These are phyloP conservation scores for Muntiacus reevesi DNA, from an alignment of 2,113 vertebrate species.

Conservation along the genomic window DNA sequence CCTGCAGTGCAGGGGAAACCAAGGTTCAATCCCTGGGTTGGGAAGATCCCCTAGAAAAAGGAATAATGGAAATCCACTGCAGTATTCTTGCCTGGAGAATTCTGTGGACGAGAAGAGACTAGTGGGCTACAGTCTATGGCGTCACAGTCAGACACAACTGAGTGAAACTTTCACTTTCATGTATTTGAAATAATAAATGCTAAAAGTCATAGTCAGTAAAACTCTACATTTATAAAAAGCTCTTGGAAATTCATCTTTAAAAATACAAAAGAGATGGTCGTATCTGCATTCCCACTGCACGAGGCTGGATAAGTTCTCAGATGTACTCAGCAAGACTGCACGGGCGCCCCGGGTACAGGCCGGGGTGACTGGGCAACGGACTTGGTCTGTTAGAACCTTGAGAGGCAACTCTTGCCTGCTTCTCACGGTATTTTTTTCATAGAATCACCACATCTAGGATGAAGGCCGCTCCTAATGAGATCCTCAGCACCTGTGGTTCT, in stretches of 20 bases:
- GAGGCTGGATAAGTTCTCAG: neutral
- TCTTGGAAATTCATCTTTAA: neutral
- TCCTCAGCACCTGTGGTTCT: neutral
- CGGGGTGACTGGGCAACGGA: neutral
- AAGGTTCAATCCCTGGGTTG: neutral
- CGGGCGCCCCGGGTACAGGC: neutral
- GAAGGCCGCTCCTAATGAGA: neutral
- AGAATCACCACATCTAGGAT: neutral
- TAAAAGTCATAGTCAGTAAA: neutral
- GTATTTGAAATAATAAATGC: neutral
- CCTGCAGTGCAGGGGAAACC: neutral
- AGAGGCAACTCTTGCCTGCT: neutral
- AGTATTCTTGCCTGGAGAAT: neutral
- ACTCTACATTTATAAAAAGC: neutral
- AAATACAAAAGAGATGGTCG: neutral
- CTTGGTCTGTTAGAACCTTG: neutral
- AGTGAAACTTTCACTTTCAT: neutral
- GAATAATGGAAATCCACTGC: neutral
- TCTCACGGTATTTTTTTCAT: neutral
- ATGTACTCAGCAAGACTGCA: neutral
- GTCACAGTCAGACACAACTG: neutral
- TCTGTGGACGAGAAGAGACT: neutral
- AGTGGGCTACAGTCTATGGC: accelerated
- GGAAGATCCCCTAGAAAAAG: neutral
- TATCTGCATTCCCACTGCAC: neutral